These are phyloP conservation scores for Clivina fossor DNA, from an alignment of 2,888 invertebrate genomes.

Conservation along the genomic window DNA sequence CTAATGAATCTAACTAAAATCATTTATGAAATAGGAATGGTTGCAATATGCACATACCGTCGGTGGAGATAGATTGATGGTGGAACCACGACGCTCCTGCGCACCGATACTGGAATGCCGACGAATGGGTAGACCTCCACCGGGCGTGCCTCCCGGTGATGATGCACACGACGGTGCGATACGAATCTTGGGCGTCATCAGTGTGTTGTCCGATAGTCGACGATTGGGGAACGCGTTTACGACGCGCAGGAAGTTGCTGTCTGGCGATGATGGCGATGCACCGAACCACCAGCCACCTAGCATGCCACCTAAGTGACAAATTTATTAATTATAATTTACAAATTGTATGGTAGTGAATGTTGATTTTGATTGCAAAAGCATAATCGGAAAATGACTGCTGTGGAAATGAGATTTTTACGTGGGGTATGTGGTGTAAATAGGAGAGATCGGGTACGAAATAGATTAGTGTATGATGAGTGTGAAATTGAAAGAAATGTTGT, in stretches of 20 bases:
- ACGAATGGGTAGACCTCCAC: slow-evolving; percentile 77
- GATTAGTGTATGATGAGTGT: too few species aligned
- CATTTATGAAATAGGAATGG: too few species aligned
- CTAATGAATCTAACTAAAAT: too few species aligned
- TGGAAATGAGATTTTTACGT: too few species aligned
- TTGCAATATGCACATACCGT: slow-evolving; percentile 69
- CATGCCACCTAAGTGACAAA: slow-evolving; percentile 58
- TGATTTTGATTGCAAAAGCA: too few species aligned
- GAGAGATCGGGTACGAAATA: too few species aligned
- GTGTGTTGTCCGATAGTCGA: slow-evolving; percentile 86
- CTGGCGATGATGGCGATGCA: slow-evolving; percentile 79
- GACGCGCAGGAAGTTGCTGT: slow-evolving; percentile 84
- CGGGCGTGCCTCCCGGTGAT: slow-evolving; percentile 72
- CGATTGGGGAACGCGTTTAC: slow-evolving; percentile 79
- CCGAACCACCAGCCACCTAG: slow-evolving; percentile 83
- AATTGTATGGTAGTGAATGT: too few species aligned
- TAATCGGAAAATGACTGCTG: too few species aligned
- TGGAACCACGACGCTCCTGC: slow-evolving; percentile 82
- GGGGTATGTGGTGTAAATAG: too few species aligned
- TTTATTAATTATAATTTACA: too few species aligned
- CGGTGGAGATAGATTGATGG: slow-evolving; percentile 83
- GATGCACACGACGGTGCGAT: slow-evolving; percentile 88
- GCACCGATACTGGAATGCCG: slow-evolving; percentile 91
- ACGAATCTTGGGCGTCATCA: slow-evolving; percentile 87
- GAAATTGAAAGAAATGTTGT: too few species aligned